Percentiles rank a stretch among this genome's conserved stretches.
These are phyloP conservation scores for Tapirus terrestris DNA, from an alignment of 2,113 vertebrate species.

Conservation along the genomic window DNA sequence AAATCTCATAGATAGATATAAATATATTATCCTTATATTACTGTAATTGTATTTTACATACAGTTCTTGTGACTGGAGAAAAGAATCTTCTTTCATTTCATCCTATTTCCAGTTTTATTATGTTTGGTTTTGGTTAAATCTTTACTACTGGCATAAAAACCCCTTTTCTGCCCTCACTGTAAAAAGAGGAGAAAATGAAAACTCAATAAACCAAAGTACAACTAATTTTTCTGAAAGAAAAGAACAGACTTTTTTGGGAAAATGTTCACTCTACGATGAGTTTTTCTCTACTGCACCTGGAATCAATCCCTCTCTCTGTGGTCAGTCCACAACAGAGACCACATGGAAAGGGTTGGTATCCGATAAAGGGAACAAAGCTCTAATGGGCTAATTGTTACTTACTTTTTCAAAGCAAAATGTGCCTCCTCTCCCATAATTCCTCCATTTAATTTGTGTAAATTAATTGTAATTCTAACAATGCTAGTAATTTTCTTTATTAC, in stretches of 20 bases:
- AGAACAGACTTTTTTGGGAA: background rate
- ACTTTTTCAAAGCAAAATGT: background rate
- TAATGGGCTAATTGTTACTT: background rate
- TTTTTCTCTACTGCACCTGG: background rate
- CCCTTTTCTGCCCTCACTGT: background rate
- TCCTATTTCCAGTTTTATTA: background rate
- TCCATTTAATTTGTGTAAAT: background rate
- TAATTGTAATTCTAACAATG: background rate
- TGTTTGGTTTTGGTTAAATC: background rate
- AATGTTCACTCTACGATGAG: background rate
- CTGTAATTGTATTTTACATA: background rate
- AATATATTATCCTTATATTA: background rate
- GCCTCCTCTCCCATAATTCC: background rate
- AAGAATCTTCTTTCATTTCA: background rate
- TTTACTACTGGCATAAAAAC: background rate
- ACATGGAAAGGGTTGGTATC: background rate
- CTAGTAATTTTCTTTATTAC: background rate
- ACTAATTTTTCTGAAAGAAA: background rate
- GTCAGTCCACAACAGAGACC: background rate
- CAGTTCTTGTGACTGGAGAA: background rate
- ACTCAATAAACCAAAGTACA: background rate
- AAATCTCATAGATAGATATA: background rate
- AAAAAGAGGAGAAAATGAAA: background rate
- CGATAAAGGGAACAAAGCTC: background rate
- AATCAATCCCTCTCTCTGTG: background rate